Base-by-base conservation (phyloP, 2,797 vertebrate genomes). In the Heliangelus exortis region DNA sequence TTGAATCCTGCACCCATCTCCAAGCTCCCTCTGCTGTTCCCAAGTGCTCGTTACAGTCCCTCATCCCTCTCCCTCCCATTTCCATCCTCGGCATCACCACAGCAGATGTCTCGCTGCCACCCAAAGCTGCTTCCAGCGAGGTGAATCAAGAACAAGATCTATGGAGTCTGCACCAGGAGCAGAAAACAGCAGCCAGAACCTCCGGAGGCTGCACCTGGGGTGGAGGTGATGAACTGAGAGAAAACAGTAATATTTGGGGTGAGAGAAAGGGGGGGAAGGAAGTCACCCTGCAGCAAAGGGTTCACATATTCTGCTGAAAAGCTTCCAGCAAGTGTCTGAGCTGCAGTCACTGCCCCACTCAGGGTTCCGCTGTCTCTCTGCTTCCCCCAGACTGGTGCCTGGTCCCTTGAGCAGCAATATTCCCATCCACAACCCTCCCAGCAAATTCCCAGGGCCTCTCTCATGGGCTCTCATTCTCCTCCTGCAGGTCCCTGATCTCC, bases 1-100 rank as follows among this genome's bases (percentile, higher is more conserved):
- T 69, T 6, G 89, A 43, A 45, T 84, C 73, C 92, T 48, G 34
- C 91, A 88, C 87, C 87, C 93, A 95, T 86, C 87, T 39, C 89
- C 94, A 62, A 78, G 89, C 95, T 96, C 94, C 96, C 92, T 93
- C 91, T 89, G 5, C 89, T 87, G 85, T 86, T 93, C 68, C 91
- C 63, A 26, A 69, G 33, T 1, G 31, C 16, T 5, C 34, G 75
- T 83, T 86, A 58, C 91, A 92, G 62, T 29, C 79, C 82, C 69
- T 1, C 15, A 5, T 28, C 77, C 50, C 76, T 47, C 43, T 16
- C 1, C 1, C 26, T 28, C 4, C 39, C 19, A 51, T 69, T 18
- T 23, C 20, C 63, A 6, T 4, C 47, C 6, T 1, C 63, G 8
- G 33, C 43, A 33, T 12, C 33, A 9, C 31, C 61, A 4, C 61